Conservation (phyloP, 2,797 vertebrate species). For the Pelochelys cantorii region DNA sequence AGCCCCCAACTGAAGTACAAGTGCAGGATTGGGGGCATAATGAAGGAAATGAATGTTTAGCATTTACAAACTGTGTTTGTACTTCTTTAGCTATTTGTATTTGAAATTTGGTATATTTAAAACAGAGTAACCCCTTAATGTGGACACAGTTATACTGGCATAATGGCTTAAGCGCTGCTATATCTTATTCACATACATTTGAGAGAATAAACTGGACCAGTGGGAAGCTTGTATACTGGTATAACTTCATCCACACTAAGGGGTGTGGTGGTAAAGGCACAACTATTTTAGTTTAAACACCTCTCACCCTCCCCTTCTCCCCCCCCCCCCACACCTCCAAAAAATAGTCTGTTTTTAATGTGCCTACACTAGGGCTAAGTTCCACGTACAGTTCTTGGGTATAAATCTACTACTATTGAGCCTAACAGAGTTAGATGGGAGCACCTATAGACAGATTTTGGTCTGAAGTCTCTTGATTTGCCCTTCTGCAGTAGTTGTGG, state of each 20-base stretch:
- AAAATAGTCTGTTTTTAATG: background rate
- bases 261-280: background rate
- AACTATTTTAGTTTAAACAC: background rate
- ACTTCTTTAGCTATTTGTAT: background rate
- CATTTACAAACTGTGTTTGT: background rate
- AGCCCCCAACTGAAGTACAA: background rate
- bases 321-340: background rate
- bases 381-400: background rate
- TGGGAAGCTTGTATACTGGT: background rate
- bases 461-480: background rate
- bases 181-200: background rate
- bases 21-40: background rate
- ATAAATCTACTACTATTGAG: background rate
- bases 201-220: background rate
- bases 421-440: background rate
- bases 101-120: background rate
- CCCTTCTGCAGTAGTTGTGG: background rate
- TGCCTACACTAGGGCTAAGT: background rate
- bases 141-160: background rate
- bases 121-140: background rate
- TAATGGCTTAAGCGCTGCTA: background rate
- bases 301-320: too few species aligned
- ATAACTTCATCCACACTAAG: background rate
- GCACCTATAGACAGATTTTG: background rate
- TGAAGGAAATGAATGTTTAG: background rate